Conservation (phyloP, 1,140 invertebrate species). For the Lasioglossum baleicum region DNA sequence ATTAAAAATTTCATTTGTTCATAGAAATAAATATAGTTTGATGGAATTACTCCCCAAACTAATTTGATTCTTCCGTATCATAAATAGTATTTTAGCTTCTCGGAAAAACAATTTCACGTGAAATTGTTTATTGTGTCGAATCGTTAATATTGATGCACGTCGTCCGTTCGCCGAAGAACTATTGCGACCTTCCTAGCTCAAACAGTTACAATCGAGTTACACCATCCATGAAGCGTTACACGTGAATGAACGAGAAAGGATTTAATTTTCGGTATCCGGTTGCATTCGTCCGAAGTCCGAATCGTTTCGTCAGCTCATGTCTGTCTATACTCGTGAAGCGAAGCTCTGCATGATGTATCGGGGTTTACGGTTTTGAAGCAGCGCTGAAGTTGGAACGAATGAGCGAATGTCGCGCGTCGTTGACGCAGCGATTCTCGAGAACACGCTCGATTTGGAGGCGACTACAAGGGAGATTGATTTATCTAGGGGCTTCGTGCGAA, state of each 20-base stretch:
- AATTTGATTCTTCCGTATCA: too few species aligned
- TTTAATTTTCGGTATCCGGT: constrained; percentile 18
- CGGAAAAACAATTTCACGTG: too few species aligned
- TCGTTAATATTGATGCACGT: too few species aligned
- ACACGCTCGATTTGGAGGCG: background rate
- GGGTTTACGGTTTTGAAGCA: constrained; percentile 10
- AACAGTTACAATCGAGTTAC: too few species aligned
- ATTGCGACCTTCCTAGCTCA: too few species aligned
- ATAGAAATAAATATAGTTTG: too few species aligned
- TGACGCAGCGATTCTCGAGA: background rate
- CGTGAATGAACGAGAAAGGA: background rate
- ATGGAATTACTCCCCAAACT: too few species aligned
- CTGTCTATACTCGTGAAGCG: background rate
- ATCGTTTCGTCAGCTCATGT: background rate
- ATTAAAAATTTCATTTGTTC: too few species aligned
- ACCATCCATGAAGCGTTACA: too few species aligned
- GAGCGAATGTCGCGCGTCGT: constrained; percentile 17
- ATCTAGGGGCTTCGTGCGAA: background rate
- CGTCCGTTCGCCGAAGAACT: too few species aligned
- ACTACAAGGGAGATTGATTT: constrained; percentile 20
- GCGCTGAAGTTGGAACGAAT: constrained; percentile 17
- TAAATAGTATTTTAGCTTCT: too few species aligned
- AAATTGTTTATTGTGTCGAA: too few species aligned
- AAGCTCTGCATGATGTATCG: background rate
- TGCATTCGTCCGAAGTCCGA: background rate